phyloP scores from a whole-genome alignment of 2,113 vertebrate genomes.

The Ophthalmolycus amberensis region DNA sequence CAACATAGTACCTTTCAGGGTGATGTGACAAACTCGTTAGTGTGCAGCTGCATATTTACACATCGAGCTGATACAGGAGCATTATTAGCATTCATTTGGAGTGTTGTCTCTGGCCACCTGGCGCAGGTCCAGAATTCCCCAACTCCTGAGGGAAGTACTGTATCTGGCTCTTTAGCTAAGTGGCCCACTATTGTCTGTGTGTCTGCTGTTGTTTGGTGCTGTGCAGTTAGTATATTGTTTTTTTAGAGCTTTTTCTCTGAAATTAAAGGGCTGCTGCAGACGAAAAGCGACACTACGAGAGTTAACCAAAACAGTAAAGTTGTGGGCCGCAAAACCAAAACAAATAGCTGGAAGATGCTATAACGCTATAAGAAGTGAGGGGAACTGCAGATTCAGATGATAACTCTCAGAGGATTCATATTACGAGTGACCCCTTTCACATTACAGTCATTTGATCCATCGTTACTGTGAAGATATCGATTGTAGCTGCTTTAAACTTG shows the following conservation, averaged over 20 bases:
- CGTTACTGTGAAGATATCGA: neutral
- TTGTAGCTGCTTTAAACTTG: neutral
- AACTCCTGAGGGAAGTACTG: neutral
- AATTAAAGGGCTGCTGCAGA: neutral
- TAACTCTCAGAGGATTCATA: neutral
- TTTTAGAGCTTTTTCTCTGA: neutral
- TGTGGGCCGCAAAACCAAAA: neutral
- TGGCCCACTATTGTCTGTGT: neutral
- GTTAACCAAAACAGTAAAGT: neutral
- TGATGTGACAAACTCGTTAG: neutral
- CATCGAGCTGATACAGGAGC: neutral
- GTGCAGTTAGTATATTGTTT: neutral
- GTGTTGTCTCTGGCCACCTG: constrained; percentile 1
- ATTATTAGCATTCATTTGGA: constrained; percentile 3
- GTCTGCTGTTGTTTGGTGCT: neutral
- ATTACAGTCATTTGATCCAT: constrained; percentile 2
- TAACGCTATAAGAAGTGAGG: neutral
- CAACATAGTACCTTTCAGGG: neutral
- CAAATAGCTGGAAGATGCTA: neutral
- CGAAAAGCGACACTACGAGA: neutral
- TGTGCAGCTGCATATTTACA: neutral
- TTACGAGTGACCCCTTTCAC: neutral
- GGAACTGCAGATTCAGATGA: neutral
- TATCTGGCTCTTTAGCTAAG: neutral
- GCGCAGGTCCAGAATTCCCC: neutral